Base-by-base conservation (phyloP, 2,113 vertebrate genomes). In the Aphelocoma coerulescens region DNA sequence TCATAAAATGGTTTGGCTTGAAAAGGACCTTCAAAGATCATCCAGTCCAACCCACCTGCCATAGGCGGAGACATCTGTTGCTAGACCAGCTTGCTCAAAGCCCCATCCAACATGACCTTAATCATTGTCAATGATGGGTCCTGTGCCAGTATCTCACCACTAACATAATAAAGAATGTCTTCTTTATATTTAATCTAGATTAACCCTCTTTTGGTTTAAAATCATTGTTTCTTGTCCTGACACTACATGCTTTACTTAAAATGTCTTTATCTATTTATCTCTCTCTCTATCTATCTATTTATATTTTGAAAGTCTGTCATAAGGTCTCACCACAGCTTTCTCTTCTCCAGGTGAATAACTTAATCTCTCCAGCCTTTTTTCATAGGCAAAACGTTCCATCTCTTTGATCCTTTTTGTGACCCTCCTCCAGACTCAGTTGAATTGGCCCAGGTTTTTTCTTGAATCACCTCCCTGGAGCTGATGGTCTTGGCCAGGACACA, bases 1-100 rank as follows among this genome's bases (percentile, higher is more conserved):
- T 51, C 18, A 49, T n/a, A 46, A 57, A 81, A 72, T 7, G 3
- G 2, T 66, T 65, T 72, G 44, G 8, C 7, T 59, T 65, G 30
- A 41, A 85, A 63, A 39, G 7, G 3, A 28, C 27, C 32, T 81
- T 33, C 16, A 10, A 76, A 81, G 23, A 28, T 8, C 33, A 62
- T 17, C 4, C 24, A 35, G 16, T 43, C 11, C 10, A 23, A 59
- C 16, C 24, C 16, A 37, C 6, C 14, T 55, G 37, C 7, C 4
- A 9, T 1, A 21, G 23, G 10, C 0, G 2, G 33, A 27, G 52
- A 23, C 5, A n/a, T 16, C 22, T 58, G 32, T 54, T 19, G 12
- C 18, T 15, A 51, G 15, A 28, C 23, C 28, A 24, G 32, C 6
- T 23, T 3, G 3, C 15, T 43, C 10, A 61, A 67, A 72, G 10